A percentile compares a stretch with the other conserved stretches of the same genome.
Conservation (phyloP, 2,113 vertebrate species). For the Mormyrus iriodes region DNA sequence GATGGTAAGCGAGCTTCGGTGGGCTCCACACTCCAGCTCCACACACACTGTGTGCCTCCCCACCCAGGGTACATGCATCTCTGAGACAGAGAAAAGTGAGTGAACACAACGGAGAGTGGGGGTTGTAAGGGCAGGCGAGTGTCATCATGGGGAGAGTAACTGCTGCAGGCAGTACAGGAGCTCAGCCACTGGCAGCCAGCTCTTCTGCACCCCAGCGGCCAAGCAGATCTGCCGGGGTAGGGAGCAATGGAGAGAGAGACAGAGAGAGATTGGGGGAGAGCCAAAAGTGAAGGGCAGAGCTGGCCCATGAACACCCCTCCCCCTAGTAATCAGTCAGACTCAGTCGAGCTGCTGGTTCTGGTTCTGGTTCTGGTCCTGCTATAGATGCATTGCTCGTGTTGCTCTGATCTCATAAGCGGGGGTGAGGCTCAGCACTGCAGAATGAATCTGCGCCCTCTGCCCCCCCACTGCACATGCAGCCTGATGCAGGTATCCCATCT, state of each 20-base stretch:
- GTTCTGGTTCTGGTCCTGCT: background rate
- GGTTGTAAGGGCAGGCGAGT: background rate
- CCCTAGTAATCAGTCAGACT: background rate
- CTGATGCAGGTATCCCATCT: background rate
- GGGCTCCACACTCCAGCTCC: too few relatives aligned
- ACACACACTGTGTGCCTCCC: background rate
- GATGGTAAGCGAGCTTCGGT: slow-evolving; percentile 72
- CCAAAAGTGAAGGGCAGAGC: rapidly evolving
- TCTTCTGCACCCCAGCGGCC: slow-evolving; percentile 31
- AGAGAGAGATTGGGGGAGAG: background rate
- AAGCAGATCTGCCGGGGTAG: slow-evolving; percentile 11
- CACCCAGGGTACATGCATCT: background rate
- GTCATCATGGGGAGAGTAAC: slow-evolving; percentile 40
- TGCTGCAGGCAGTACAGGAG: slow-evolving; percentile 44
- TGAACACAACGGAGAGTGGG: background rate
- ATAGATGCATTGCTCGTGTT: background rate
- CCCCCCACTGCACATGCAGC: background rate
- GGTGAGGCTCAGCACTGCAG: background rate
- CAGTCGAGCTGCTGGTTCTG: background rate
- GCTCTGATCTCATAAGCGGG: background rate
- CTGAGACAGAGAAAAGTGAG: background rate
- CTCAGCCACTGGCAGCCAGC: slow-evolving; percentile 39
- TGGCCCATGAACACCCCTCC: background rate
- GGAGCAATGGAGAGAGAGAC: slow-evolving; percentile 35
- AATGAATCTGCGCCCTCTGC: background rate